Evolutionary conservation across 2,797 vertebrate genomes (phyloP), one percentile per base, ranked within the genome.

Genomic region (Pitangus sulphuratus): DNA sequence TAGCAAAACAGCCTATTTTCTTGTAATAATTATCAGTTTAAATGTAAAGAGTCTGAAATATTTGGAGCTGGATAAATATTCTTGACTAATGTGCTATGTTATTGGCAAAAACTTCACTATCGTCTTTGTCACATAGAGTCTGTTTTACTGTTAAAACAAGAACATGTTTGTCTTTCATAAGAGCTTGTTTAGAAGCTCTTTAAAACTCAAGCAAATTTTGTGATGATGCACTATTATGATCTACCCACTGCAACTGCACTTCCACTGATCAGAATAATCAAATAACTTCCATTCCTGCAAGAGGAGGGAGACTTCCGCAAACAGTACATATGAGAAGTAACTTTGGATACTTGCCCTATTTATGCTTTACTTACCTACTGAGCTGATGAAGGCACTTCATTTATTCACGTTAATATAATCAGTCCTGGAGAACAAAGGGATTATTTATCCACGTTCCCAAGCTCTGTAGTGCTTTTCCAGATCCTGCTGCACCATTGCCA

Each of bases 211-310:
- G 89, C 44, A 66, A n/a, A 60, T 61, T 74, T 92, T 47, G 39
- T 68, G 68, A 31, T 37, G 17, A 35, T 78, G 58, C 7, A 21
- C 30, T 79, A 3, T 71, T 93, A 85, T 3, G 13, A 95, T 56
- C 48, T 85, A 66, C 42, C 50, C 39, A 93, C 45, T 0, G 0
- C 68, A 79, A 53, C 4, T 50, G 22, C 3, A 12, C 90, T 68
- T 26, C 86, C 62, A 95, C 87, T 96, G 94, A 82, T 54, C 78
- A 92, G 77, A 83, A 91, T 93, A 90, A 92, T 91, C 86, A 53
- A 31, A 30, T 1, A 6, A 54, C 51, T 94, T 94, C 58, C 26
- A 44, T 90, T 86, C 60, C 79, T 95, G 62, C 51, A 70, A 71
- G 77, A 96, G 42, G 30, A 75, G 83, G 89, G 80, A 84, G 81